Evolutionary conservation across 2,797 vertebrate genomes (phyloP).

Genomic region (Lophius americanus): DNA sequence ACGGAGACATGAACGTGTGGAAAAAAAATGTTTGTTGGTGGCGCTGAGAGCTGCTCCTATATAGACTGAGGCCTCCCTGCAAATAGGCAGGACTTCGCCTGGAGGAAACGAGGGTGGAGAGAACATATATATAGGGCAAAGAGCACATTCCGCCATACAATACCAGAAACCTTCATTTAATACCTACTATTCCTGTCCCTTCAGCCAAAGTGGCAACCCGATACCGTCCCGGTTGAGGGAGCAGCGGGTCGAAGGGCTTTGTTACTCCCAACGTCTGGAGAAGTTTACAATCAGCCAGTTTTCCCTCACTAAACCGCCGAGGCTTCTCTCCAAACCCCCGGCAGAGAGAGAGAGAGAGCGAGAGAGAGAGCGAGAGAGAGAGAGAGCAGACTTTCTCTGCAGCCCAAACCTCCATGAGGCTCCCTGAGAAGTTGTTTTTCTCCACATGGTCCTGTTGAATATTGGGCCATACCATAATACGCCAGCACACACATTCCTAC

Average conservation of each 20-base stretch:
- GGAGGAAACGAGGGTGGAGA: slow-evolving; percentile 63
- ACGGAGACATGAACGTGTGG: not conserved
- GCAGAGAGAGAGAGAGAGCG: not conserved
- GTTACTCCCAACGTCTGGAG: slow-evolving; percentile 65
- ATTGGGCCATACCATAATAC: not conserved
- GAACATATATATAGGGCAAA: slow-evolving; percentile 76
- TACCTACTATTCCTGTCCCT: slow-evolving; percentile 79
- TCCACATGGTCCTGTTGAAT: slow-evolving; percentile 8
- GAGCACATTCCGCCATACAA: slow-evolving; percentile 78
- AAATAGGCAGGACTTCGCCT: slow-evolving; percentile 26
- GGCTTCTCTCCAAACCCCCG: not conserved
- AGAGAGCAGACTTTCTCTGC: not conserved
- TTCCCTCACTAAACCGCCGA: not conserved
- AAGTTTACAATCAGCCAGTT: slow-evolving; percentile 46
- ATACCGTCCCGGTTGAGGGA: slow-evolving; percentile 67
- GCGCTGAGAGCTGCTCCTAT: slow-evolving; percentile 7
- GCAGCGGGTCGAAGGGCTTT: slow-evolving; percentile 48
- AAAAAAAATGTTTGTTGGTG: not conserved
- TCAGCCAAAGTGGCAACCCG: slow-evolving; percentile 76
- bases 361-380: not conserved
- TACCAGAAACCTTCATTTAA: slow-evolving; percentile 79
- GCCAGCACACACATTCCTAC: slow-evolving; percentile 19
- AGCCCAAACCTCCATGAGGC: too few species aligned
- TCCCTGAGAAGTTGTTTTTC: not conserved
- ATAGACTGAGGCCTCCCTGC: slow-evolving; percentile 33